Evolutionary conservation across 2,797 vertebrate species (phyloP), one percentile per base, ranked within the genome.

Genomic region (Jordanella pulchra): DNA sequence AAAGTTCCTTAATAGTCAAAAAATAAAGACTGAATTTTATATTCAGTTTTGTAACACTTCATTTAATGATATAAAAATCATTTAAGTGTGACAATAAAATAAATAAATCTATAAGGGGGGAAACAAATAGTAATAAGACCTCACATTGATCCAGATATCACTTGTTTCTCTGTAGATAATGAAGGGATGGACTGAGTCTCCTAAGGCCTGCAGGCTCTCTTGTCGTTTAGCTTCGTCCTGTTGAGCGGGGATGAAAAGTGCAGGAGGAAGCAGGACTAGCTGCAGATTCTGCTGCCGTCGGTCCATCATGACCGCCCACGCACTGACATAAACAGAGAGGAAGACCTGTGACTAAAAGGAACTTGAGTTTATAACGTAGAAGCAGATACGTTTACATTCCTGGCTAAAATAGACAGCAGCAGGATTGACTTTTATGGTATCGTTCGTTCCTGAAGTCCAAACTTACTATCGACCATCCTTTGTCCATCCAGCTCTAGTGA

Each of bases 401-500:
- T 3, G 0, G n/a, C 9, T 48, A 39, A 60, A n/a, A 27, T 1
- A 7, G 2, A 60, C 32, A 17, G 21, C 39, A 15, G 23, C n/a
- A 27, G 1, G 12, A 5, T 23, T 56, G 17, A 50, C 3, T 35
- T 67, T 50, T 42, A 53, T 10, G 21, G 1, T 17, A n/a, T 64
- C 66, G 39, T 12, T 48, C 7, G 47, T 47, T 53, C n/a, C 21
- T 28, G 9, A 4, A 54, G 12, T n/a, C 27, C 9, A 58, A 61
- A 81, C 93, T 85, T 90, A 99, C 97, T 94, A 98, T 93, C 92
- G 94, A 65, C 97, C 97, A 0, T 99, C 97, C 53, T 86, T 96
- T 3, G 97, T 98, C 97, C 97, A 99, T 50, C 97, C 97, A 0
- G 97, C 97, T 80, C 97, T 94, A 65, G 96, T 96, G 42, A 99